Evolutionary conservation across 2,888 invertebrate species (phyloP), one percentile per base, ranked within the genome.

Genomic region (Suillia variegata): DNA sequence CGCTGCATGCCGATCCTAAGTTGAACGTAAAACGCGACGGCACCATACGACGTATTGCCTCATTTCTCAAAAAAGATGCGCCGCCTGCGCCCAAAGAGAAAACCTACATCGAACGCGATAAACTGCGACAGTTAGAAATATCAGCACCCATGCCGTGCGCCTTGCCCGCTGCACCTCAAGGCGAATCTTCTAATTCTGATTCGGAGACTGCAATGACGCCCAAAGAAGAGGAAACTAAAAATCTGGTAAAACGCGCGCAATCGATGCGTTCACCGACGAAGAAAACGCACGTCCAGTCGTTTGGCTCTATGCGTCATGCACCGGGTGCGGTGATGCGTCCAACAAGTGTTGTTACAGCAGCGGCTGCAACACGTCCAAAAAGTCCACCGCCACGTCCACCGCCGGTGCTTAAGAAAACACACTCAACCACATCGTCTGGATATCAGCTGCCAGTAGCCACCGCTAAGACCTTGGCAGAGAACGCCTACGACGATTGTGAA

Each of bases 401-500:
- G 13, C 75, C 83, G 20, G 69, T 76, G 1, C 73, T 72, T 8
- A 75, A 76, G 63, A 80, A 74, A 63, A 77, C 75, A 1, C 80
- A 80, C 67, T 84, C 85, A 3, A 84, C 84, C 0, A 83, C 83
- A 17, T 71, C 85, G 1, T 85, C 87, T 0, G 84, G 85, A 0
- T 89, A 88, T 71, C 87, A 87, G 71, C 84, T 85, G 69, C 86
- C 87, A 0, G 80, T 82, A 49, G 71, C 68, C 49, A 67, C 77
- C 62, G 70, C 71, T 24, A 72, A 78, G 62, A 61, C 68, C 72
- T 78, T 72, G 73, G 58, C 73, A 60, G 63, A 78, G 69, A 75
- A 85, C 26, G 89, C 90, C 60, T 93, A 93, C 74, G 93, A 93
- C 49, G 93, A 93, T 75, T 93, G 93, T 73, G 87, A 90, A 63